These are phyloP conservation scores for Leptodactylus fallax DNA, from an alignment of 2,797 vertebrate genomes.

Conservation along the genomic window DNA sequence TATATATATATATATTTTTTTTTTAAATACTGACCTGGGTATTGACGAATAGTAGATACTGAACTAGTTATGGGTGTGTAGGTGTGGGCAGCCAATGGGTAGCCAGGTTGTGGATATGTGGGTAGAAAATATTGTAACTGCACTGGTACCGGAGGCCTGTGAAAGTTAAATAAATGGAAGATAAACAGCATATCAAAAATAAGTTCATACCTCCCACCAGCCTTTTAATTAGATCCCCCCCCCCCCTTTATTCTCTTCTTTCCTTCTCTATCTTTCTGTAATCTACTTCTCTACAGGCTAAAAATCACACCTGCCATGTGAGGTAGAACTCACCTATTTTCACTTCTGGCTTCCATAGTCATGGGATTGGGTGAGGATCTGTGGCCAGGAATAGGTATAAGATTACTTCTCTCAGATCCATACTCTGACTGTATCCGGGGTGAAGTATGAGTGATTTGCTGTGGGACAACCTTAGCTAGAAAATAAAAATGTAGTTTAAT, in stretches of 20 bases:
- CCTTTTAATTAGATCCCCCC: too few species aligned
- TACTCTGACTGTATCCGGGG: constrained; percentile 94
- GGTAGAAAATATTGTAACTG: constrained; percentile 97
- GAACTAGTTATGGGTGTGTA: constrained; percentile 98
- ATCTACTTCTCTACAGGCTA: too few species aligned
- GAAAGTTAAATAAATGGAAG: constrained; percentile 33
- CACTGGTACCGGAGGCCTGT: constrained; percentile 90
- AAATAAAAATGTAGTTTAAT: neutral
- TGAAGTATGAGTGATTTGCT: constrained; percentile 94
- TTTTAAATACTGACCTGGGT: constrained; percentile 83
- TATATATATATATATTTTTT: too few species aligned
- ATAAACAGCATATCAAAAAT: neutral
- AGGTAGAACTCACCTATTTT: constrained; percentile 84
- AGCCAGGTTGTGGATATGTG: constrained; percentile 89
- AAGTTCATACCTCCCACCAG: neutral
- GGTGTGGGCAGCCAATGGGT: constrained; percentile 89
- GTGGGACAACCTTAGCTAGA: constrained; percentile 97
- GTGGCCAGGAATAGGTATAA: constrained; percentile 92
- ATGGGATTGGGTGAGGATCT: constrained; percentile 94
- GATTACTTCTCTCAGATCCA: constrained; percentile 87
- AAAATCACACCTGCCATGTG: too few species aligned
- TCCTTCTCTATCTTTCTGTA: too few species aligned
- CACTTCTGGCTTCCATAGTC: constrained; percentile 94
- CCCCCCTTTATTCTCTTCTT: too few species aligned
- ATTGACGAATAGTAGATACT: constrained; percentile 93